Evolutionary conservation across 2,888 invertebrate genomes (phyloP).

Genomic region (Agriotes lineatus): DNA sequence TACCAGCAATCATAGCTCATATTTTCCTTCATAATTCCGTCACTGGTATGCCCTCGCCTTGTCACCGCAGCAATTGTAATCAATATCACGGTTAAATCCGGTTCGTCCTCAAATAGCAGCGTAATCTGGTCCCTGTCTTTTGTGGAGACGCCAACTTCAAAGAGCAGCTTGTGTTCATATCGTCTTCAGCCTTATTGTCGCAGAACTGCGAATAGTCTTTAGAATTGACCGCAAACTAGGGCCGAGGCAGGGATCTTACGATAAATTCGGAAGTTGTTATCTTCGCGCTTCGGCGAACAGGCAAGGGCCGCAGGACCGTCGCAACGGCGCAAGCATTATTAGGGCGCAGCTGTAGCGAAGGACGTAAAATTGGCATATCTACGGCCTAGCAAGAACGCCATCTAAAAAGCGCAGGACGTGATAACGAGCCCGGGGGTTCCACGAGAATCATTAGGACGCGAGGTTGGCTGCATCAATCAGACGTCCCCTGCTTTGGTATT

Average conservation of each 20-base stretch:
- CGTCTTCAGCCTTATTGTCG: constrained; percentile 25
- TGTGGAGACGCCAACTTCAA: constrained; percentile 33
- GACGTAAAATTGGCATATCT: constrained; percentile 29
- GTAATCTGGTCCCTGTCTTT: constrained; percentile 32
- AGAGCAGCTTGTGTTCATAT: constrained; percentile 32
- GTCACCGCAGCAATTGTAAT: not conserved
- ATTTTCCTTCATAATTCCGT: not conserved
- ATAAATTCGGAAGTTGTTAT: constrained; percentile 41
- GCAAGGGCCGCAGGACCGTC: constrained; percentile 25
- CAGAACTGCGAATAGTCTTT: constrained; percentile 19
- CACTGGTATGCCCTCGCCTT: not conserved
- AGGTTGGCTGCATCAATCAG: constrained; percentile 21
- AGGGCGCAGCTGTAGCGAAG: constrained; percentile 24
- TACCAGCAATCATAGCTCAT: no score
- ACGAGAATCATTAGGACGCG: constrained; percentile 22
- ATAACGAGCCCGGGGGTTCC: constrained; percentile 29
- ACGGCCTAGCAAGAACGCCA: constrained; percentile 8
- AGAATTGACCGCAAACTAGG: constrained; percentile 36
- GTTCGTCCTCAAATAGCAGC: constrained; percentile 11
- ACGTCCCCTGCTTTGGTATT: constrained; percentile 17
- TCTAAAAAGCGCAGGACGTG: constrained; percentile 29
- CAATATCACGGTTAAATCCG: constrained; percentile 21
- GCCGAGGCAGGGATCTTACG: constrained; percentile 19
- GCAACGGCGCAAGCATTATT: constrained; percentile 29
- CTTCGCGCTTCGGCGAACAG: constrained; percentile 31